Evolutionary conservation across 2,888 invertebrate genomes (phyloP).

Genomic region (Schizotus pectinicornis): DNA sequence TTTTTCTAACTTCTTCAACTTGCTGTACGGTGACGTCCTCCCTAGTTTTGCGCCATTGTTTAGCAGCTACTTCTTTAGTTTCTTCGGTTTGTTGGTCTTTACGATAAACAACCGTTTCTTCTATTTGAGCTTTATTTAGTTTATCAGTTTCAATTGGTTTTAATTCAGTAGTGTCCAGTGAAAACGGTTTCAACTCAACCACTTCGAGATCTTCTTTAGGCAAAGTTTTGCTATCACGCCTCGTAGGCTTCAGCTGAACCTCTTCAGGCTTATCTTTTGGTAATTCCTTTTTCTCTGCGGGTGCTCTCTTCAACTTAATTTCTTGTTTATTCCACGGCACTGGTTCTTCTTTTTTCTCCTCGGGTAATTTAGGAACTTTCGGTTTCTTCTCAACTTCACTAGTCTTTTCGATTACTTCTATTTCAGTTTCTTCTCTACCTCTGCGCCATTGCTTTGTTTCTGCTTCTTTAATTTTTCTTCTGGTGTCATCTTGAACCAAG

Average conservation of each 20-base stretch:
- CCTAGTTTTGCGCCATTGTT: constrained; percentile 4
- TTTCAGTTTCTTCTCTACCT: constrained; percentile 47
- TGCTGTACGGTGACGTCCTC: constrained; percentile 2
- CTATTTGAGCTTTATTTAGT: constrained; percentile 15
- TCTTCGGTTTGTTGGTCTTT: constrained; percentile 24
- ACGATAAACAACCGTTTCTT: constrained; percentile 2
- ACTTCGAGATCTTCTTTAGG: too few species aligned
- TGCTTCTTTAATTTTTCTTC: constrained; percentile 37
- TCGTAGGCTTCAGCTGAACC: constrained; percentile 62
- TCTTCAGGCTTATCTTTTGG: constrained; percentile 52
- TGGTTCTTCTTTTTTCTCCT: constrained; percentile 56
- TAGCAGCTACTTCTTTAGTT: constrained; percentile 5
- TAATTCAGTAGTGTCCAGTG: too few species aligned
- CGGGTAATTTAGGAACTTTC: constrained; percentile 12
- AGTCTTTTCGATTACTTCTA: constrained; percentile 36
- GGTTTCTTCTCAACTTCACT: constrained; percentile 48
- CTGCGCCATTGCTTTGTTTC: constrained; percentile 28
- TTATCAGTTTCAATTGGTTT: not conserved
- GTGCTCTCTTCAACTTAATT: constrained; percentile 59
- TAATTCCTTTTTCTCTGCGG: constrained; percentile 49
- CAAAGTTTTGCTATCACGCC: not conserved
- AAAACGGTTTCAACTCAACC: too few species aligned
- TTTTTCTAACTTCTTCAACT: constrained; percentile 1
- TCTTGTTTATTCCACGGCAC: constrained; percentile 67
- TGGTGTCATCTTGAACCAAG: constrained; percentile 50